A percentile compares a stretch with the other conserved stretches of the same genome.
Conservation (phyloP, 2,113 vertebrate genomes). For the Caretta caretta region DNA sequence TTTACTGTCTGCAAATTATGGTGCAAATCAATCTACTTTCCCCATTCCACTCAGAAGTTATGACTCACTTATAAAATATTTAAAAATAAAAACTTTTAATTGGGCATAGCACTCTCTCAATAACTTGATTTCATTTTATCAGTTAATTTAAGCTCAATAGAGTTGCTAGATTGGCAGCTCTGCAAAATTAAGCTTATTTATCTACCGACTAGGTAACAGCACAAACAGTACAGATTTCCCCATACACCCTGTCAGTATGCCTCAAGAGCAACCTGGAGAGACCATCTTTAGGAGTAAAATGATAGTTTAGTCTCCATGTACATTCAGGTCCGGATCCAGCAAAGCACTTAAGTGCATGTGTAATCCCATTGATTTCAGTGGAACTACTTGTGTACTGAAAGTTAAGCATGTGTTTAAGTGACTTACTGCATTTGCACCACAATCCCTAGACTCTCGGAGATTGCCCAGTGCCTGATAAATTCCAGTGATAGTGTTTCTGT, state of each 20-base stretch:
- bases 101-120: neutral
- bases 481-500: neutral
- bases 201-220: neutral
- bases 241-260: neutral
- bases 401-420: conserved; percentile 57
- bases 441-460: conserved; percentile 35
- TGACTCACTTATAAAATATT: neutral
- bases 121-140: no score
- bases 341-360: conserved; percentile 24
- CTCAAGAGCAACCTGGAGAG: neutral
- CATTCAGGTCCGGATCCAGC: conserved; percentile 41
- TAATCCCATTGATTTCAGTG: conserved; percentile 37
- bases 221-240: neutral
- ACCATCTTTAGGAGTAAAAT: neutral
- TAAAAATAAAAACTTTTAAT: neutral
- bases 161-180: neutral
- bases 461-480: neutral
- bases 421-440: conserved; percentile 64
- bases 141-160: neutral
- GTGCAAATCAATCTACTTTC: neutral
- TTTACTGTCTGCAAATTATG: neutral
- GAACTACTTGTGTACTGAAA: conserved; percentile 9
- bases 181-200: neutral
- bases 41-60: neutral
- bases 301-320: neutral